A percentile compares a stretch with the other conserved stretches of the same genome.
Evolutionary conservation across 2,797 vertebrate genomes (phyloP).

Genomic region (Thripadectes ignobilis): DNA sequence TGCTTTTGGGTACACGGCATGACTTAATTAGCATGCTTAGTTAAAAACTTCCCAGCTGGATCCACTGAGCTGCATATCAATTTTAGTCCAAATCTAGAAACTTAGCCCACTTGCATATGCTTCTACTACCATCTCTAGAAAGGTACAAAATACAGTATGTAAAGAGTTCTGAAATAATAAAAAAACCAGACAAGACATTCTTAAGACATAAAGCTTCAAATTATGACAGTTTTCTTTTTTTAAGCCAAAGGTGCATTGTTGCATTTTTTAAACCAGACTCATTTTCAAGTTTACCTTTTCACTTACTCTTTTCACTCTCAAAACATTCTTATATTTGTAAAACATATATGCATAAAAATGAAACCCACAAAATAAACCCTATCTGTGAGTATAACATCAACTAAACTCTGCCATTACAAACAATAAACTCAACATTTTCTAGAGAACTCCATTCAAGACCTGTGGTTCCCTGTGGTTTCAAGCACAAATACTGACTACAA

Average conservation of each 20-base stretch:
- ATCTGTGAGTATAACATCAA: background rate
- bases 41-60: background rate
- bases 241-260: background rate
- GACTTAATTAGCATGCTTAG: background rate
- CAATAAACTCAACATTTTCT: background rate
- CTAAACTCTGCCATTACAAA: background rate
- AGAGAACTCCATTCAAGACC: background rate
- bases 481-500: background rate
- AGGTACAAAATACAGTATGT: background rate
- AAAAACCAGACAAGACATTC: background rate
- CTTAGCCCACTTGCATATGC: background rate
- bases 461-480: background rate
- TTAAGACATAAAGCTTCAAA: background rate
- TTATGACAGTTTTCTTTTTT: background rate
- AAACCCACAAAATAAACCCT: background rate
- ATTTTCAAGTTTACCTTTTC: background rate
- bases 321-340: background rate
- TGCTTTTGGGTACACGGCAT: background rate
- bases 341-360: background rate
- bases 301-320: background rate
- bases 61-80: background rate
- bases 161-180: background rate
- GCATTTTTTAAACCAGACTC: background rate
- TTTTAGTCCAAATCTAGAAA: background rate
- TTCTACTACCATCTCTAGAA: background rate